Evolutionary conservation across 2,888 invertebrate genomes (phyloP), one percentile per base, ranked within the genome.

Genomic region (Aromia moschata): DNA sequence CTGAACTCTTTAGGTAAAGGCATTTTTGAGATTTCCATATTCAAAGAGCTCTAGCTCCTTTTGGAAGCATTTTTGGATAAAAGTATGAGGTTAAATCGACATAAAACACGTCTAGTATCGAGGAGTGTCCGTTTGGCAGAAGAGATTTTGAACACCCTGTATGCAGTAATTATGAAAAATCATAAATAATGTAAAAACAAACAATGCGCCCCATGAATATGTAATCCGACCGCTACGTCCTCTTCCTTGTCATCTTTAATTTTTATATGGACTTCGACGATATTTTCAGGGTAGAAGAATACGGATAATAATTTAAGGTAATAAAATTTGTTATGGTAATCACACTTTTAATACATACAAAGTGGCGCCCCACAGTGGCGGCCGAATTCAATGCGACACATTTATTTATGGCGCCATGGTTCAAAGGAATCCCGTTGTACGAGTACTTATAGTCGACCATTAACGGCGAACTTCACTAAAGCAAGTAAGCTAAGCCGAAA

Each of bases 271-370:
- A 45, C 41, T 31, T 12, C 52, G 12, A 18, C 15, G 17, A 47
- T 38, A 46, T 46, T 44, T 55, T 44, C 31, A 11, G 33, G 38
- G 36, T 47, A 43, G 38, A 51, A 59, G 54, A 59, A 59, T 59
- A 45, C 9, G 36, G 31, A 46, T 51, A 51, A 61, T 61, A 61
- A 61, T 57, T 57, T 61, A 33, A 31, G 30, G 57, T 31, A 44
- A 51, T 57, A 55, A 61, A 61, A 61, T 61, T 56, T 52, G 57
- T 61, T 61, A 60, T 60, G 60, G 60, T 60, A 57, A 60, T 60
- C 54, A 40, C 44, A 57, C 43, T 46, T 60, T 60, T 49, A 57
- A 57, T 60, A 56, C 57, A 57, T 57, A 45, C 57, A 54, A 60
- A 54, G 51, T 51, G 57, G 61, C 57, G 33, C 51, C 57, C 61